Evolutionary conservation across 2,888 invertebrate genomes (phyloP).

Genomic region (Ennomos quercinarius): DNA sequence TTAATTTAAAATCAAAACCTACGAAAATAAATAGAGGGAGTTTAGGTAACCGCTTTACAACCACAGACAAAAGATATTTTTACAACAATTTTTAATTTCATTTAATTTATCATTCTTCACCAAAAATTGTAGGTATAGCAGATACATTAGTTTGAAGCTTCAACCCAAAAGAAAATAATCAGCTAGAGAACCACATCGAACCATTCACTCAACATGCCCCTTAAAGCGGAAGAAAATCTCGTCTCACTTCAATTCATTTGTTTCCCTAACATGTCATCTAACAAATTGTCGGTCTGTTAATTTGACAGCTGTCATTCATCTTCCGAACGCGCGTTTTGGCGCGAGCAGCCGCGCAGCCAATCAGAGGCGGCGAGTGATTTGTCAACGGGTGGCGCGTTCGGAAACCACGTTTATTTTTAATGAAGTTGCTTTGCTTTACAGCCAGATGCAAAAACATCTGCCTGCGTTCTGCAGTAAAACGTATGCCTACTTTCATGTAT

Average conservation of each 20-base stretch:
- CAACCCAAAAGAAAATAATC: background rate
- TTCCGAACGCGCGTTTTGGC: conserved; percentile 62
- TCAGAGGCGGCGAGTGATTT: conserved; percentile 73
- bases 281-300: conserved; percentile 65
- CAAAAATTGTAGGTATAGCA: background rate
- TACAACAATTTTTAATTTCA: too few relatives aligned
- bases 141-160: background rate
- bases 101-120: too few relatives aligned
- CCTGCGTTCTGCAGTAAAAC: background rate
- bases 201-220: conserved; percentile 24
- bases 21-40: too few relatives aligned
- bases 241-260: conserved; percentile 46
- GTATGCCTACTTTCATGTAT: too few relatives aligned
- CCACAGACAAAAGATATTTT: too few relatives aligned
- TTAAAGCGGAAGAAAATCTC: conserved; percentile 29
- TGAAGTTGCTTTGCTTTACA: background rate
- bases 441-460: background rate
- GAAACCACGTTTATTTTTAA: conserved; percentile 9
- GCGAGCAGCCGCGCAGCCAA: conserved; percentile 64
- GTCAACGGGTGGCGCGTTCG: conserved; percentile 48
- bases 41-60: too few relatives aligned
- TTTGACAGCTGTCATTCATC: conserved; percentile 75
- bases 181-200: conserved; percentile 11
- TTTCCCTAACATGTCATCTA: conserved; percentile 64
- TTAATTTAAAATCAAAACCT: too few relatives aligned